Percentiles rank a stretch among this genome's conserved stretches.
phyloP scores from a whole-genome alignment of 2,797 vertebrate species.

The Eupleurogrammus muticus region DNA sequence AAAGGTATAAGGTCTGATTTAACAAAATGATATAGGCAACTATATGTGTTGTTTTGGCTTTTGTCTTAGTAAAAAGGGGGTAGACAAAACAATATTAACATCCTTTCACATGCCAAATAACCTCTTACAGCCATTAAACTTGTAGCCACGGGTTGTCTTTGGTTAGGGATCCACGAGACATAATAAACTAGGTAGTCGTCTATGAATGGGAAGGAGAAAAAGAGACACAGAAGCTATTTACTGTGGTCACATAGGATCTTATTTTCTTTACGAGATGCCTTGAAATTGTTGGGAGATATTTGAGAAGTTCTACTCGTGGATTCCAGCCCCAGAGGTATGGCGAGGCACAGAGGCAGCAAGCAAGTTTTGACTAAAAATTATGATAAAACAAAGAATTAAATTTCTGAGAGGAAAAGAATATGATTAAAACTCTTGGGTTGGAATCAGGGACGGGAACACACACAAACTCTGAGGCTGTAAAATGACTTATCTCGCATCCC shows the following conservation, averaged over 20 bases:
- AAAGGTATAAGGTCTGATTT: background rate
- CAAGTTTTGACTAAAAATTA: slow-evolving; percentile 38
- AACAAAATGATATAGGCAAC: background rate
- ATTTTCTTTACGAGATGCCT: slow-evolving; percentile 9
- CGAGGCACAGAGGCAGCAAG: slow-evolving; percentile 28
- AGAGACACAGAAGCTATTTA: slow-evolving; percentile 7
- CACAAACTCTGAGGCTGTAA: slow-evolving; percentile 11
- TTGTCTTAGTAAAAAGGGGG: background rate
- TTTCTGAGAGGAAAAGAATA: slow-evolving; percentile 40
- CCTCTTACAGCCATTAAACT: background rate
- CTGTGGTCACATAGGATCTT: slow-evolving; percentile 12
- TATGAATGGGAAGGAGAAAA: slow-evolving; percentile 17
- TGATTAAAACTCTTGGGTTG: slow-evolving; percentile 40
- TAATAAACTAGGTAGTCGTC: slow-evolving; percentile 22
- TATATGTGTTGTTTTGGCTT: too few species aligned
- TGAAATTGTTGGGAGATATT: slow-evolving; percentile 29
- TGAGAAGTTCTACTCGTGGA: slow-evolving; percentile 21
- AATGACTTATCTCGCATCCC: slow-evolving; percentile 7
- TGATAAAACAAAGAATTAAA: slow-evolving; percentile 39
- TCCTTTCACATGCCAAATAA: background rate
- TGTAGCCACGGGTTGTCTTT: background rate
- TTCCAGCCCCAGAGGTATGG: slow-evolving; percentile 25
- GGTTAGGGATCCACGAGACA: background rate
- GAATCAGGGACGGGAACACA: slow-evolving; percentile 12
- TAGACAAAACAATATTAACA: background rate